Evolutionary conservation across 2,797 vertebrate genomes (phyloP), one percentile per base, ranked within the genome.

Genomic region (Intellagama lesueurii): DNA sequence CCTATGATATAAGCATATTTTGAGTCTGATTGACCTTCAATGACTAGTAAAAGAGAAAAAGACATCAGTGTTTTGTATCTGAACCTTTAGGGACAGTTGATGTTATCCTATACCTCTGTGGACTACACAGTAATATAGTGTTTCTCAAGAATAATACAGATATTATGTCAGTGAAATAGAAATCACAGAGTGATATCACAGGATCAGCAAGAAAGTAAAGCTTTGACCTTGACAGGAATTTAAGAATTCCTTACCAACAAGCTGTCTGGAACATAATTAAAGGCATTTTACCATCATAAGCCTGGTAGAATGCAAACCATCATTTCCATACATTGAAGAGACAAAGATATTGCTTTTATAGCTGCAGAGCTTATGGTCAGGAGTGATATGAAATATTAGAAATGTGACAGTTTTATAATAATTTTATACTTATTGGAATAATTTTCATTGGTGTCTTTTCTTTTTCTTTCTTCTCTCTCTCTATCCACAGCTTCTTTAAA

Each of bases 391-490:
- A 96, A 96, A 96, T 97, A 96, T 95, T 95, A 96, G 95, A 96
- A 96, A 95, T 95, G 93, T 96, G 96, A 96, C 93, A 95, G 93
- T 94, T 96, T 96, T 95, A 96, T 95, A 97, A 96, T 96, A 97
- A 97, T 96, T 97, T 97, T 95, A 94, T 95, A 95, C 90, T 95
- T 90, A 85, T 94, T 95, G 92, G 93, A 94, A 95, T 96, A 92
- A 96, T 96, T 97, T 96, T 94, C 93, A 95, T 95, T 96, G 95
- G 91, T 89, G 91, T 90, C 85, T 94, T 94, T 96, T 96, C 95
- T 32, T 8, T 96, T 95, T 95, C 94, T 95, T 96, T 96, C 95
- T 81, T 95, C 30, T 90, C 87, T 92, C 89, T 91, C 94, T 96
- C 91, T 96, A 76, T 94, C 95, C 91, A 87, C 89, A 95, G 94